Conservation (phyloP, 2,797 vertebrate genomes). For the Echiichthys vipera region DNA sequence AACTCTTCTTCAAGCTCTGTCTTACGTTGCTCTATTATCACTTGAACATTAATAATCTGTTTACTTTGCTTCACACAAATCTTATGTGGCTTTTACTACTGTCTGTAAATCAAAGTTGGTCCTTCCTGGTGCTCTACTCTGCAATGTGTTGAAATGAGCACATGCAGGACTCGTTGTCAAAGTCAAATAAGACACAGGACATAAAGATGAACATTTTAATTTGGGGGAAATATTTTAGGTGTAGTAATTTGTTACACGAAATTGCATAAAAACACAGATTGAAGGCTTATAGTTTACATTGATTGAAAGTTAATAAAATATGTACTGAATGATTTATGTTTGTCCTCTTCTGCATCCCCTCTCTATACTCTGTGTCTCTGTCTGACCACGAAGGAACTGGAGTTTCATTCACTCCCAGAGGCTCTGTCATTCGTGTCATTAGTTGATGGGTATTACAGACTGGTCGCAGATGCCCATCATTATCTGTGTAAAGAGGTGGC, state of each 20-base stretch:
- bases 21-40: not conserved
- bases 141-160: not conserved
- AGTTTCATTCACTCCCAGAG: conserved; percentile 91
- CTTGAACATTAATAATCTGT: not conserved
- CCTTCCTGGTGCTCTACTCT: no score
- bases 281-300: not conserved
- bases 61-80: not conserved
- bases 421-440: conserved; percentile 95
- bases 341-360: not conserved
- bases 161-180: not conserved
- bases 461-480: conserved; percentile 94
- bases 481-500: conserved; percentile 97
- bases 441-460: conserved; percentile 96
- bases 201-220: not conserved
- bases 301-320: not conserved
- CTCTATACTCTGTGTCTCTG: not conserved
- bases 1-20: not conserved
- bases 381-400: conserved; percentile 86
- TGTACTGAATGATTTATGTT: not conserved
- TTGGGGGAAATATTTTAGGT: not conserved
- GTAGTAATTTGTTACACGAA: not conserved
- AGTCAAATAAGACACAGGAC: not conserved
- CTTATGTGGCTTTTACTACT: not conserved
- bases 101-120: not conserved
- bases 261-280: not conserved